phyloP scores from a whole-genome alignment of 2,888 invertebrate species.

The Drosophila antonietae region DNA sequence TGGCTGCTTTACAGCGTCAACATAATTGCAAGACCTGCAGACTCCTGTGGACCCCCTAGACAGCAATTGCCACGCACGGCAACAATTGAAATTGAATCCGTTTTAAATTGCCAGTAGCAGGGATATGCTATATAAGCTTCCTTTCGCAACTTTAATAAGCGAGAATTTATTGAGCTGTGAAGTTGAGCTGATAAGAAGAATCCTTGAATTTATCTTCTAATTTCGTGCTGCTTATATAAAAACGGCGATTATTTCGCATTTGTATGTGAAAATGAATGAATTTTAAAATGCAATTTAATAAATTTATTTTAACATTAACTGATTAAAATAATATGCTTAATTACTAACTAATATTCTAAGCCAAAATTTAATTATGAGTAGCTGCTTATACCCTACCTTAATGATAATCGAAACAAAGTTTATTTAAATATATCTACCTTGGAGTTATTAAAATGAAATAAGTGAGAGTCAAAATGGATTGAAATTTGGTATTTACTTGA shows the following conservation, averaged over 20 bases:
- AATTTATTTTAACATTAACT: background rate
- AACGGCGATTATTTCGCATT: background rate
- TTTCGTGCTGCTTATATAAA: background rate
- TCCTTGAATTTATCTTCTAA: background rate
- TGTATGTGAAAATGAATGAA: background rate
- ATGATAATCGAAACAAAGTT: no score
- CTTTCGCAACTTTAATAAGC: constrained; percentile 11
- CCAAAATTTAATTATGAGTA: background rate
- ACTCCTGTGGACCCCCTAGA: constrained; percentile 6
- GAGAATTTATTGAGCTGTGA: background rate
- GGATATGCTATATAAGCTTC: constrained; percentile 10
- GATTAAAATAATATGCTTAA: background rate
- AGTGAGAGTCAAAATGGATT: no score
- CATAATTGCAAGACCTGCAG: constrained; percentile 44
- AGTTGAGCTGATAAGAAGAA: background rate
- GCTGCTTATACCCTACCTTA: background rate
- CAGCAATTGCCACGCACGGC: constrained; percentile 26
- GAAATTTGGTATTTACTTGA: no score
- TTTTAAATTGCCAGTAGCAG: constrained; percentile 15
- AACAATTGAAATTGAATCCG: constrained; percentile 61
- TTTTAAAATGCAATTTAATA: background rate
- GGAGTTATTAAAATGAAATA: no score
- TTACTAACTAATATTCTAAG: background rate
- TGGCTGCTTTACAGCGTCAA: constrained; percentile 25
- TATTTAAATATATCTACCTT: no score